A percentile compares a stretch with the other conserved stretches of the same genome.
Conservation (phyloP, 2,888 invertebrate species). For the Drosophila kanekoi region DNA sequence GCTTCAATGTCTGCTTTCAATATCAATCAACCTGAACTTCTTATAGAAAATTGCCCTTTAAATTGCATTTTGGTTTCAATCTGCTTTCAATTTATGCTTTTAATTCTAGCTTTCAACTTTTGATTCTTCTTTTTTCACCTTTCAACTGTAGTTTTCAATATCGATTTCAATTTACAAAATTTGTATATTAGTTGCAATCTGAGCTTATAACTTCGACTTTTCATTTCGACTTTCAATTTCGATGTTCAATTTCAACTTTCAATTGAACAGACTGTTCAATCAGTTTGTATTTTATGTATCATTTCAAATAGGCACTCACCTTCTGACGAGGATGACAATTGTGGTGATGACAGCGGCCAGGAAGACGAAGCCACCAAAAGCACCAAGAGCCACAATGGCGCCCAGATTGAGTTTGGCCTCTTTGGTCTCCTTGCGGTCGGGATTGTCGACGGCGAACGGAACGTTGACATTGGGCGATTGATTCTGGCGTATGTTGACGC, state of each 20-base stretch:
- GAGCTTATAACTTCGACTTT: background rate
- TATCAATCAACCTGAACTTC: background rate
- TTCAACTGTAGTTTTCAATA: background rate
- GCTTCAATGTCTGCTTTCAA: background rate
- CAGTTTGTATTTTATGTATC: no score
- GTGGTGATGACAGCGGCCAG: constrained; percentile 95
- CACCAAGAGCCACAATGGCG: constrained; percentile 94
- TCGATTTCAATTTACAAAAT: background rate
- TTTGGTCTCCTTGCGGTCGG: constrained; percentile 86
- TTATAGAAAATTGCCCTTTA: no score
- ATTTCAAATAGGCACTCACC: constrained; percentile 86
- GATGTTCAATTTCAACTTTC: background rate
- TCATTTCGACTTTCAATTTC: background rate
- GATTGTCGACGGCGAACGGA: constrained; percentile 87
- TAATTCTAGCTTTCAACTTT: constrained; percentile 1
- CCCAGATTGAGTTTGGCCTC: constrained; percentile 92
- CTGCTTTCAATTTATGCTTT: background rate
- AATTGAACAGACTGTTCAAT: no score
- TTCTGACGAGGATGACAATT: constrained; percentile 93
- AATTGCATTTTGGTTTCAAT: background rate
- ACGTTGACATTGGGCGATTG: constrained; percentile 89
- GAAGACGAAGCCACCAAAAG: constrained; percentile 96
- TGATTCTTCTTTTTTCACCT: background rate
- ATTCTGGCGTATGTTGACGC: constrained; percentile 86
- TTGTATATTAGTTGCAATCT: background rate